Percentiles rank a stretch among this genome's conserved stretches.
Evolutionary conservation across 2,113 vertebrate species (phyloP).

Genomic region (Neopipo cinnamomea): DNA sequence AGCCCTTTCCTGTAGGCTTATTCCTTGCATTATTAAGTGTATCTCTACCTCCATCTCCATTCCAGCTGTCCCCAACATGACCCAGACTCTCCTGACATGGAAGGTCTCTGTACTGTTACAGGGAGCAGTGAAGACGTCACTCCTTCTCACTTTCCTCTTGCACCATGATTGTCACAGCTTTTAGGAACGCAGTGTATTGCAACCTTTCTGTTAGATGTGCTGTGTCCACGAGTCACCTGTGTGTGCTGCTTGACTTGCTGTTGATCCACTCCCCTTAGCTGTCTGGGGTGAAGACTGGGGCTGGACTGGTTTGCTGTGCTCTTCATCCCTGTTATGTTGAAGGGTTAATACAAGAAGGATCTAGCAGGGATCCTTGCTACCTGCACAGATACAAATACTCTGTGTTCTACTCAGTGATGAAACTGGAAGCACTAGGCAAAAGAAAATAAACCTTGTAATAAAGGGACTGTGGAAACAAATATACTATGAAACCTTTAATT

Average conservation of each 20-base stretch:
- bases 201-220: not conserved
- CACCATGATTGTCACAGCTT: not conserved
- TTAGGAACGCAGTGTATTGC: not conserved
- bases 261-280: not conserved
- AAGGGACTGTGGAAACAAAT: not conserved
- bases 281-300: not conserved
- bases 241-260: not conserved
- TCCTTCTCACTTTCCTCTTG: not conserved
- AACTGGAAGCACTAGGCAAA: not conserved
- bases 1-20: not conserved
- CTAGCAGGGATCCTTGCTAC: not conserved
- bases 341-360: not conserved
- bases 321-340: not conserved
- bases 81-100: not conserved
- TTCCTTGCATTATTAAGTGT: not conserved
- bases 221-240: not conserved
- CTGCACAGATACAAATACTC: not conserved
- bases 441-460: not conserved
- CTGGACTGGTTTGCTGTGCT: not conserved
- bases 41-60: not conserved
- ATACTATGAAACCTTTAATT: not conserved
- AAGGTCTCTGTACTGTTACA: not conserved
- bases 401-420: not conserved
- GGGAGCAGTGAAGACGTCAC: not conserved
- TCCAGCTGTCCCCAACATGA: not conserved